phyloP scores from a whole-genome alignment of 2,113 vertebrate species.

The Cyanoramphus novaezelandiae region DNA sequence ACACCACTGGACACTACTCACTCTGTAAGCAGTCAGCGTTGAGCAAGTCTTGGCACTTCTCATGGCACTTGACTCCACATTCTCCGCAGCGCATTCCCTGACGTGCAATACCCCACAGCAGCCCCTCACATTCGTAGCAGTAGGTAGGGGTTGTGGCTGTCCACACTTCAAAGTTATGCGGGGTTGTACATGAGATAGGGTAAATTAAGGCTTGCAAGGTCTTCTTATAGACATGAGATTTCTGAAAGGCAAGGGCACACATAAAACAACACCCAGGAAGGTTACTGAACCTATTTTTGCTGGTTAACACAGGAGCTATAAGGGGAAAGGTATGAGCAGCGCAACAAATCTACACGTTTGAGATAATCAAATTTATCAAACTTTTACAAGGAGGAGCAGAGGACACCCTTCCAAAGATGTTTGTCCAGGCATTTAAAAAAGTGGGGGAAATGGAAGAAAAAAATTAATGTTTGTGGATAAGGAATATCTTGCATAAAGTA shows the following conservation, averaged over 20 bases:
- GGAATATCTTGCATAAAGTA: not conserved
- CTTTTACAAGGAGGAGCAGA: not conserved
- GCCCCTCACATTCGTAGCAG: constrained; percentile 97
- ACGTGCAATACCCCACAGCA: constrained; percentile 96
- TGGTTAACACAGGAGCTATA: not conserved
- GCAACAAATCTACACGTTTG: not conserved
- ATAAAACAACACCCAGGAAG: not conserved
- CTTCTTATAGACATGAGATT: constrained; percentile 97
- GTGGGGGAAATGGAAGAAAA: not conserved
- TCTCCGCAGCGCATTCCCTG: constrained; percentile 97
- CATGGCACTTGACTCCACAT: constrained; percentile 97
- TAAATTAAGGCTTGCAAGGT: constrained; percentile 98
- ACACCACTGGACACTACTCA: constrained; percentile 72
- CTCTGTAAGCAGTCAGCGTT: constrained; percentile 97
- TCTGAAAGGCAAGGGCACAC: constrained; percentile 77
- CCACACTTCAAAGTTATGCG: constrained; percentile 98
- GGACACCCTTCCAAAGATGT: not conserved
- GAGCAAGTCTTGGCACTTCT: constrained; percentile 97
- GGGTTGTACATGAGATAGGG: constrained; percentile 97
- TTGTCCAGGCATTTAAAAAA: not conserved
- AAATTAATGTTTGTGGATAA: not conserved
- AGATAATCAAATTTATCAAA: not conserved
- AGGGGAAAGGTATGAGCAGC: not conserved
- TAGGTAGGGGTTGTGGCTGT: constrained; percentile 96
- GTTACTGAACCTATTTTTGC: not conserved